Conservation (phyloP, 2,888 invertebrate genomes). For the Drosophila pegasa region DNA sequence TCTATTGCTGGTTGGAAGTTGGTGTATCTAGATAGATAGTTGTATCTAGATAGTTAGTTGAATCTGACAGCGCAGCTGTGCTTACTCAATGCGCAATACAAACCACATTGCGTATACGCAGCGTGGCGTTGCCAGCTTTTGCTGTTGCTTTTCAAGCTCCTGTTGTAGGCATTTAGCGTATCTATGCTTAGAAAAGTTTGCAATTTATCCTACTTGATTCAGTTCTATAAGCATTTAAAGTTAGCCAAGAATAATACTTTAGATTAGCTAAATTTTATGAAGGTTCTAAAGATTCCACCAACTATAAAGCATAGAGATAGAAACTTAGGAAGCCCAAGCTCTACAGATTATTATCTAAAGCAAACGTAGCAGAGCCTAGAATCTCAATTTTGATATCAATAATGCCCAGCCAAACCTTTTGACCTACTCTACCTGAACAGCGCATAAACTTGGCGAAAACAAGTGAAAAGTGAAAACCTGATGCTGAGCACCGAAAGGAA, state of each 20-base stretch:
- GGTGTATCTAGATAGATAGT: conserved; percentile 55
- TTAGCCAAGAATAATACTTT: background rate
- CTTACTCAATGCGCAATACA: conserved; percentile 29
- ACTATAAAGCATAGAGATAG: background rate
- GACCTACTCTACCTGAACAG: conserved; percentile 50
- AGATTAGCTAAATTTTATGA: background rate
- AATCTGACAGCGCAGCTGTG: conserved; percentile 9
- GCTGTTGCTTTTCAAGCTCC: background rate
- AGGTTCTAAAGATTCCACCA: background rate
- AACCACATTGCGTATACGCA: conserved; percentile 69
- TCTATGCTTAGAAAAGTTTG: too few species aligned
- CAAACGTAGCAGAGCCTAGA: conserved; percentile 4
- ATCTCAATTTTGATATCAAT: conserved; percentile 71
- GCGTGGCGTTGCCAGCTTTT: background rate
- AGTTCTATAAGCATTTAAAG: background rate
- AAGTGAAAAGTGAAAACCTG: conserved; percentile 40
- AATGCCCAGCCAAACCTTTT: conserved; percentile 52
- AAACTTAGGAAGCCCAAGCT: background rate
- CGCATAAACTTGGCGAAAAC: conserved; percentile 31
- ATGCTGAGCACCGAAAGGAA: conserved; percentile 25
- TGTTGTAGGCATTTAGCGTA: too few species aligned
- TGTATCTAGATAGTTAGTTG: background rate
- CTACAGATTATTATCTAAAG: background rate
- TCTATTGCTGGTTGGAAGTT: background rate
- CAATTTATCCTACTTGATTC: too few species aligned